Evolutionary conservation across 2,113 vertebrate genomes (phyloP), one percentile per base, ranked within the genome.

Genomic region (Natator depressus): DNA sequence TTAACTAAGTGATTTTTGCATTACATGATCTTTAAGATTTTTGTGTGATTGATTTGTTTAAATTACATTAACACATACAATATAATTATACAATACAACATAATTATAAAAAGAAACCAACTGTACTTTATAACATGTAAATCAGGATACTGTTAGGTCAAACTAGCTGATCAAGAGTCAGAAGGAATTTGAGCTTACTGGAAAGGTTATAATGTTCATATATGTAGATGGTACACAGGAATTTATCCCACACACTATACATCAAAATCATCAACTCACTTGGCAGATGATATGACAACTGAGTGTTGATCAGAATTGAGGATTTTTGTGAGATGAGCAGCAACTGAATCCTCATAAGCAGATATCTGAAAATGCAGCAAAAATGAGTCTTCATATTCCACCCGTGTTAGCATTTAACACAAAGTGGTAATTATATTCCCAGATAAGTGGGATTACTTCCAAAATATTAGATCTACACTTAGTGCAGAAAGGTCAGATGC

Each of bases 221-320:
- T 78, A 47, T 17, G 50, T n/a, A 80, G 53, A 91, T 19, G 82
- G 57, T 79, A 87, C 46, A 84, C 57, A 62, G 19, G 49, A 19
- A 85, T 91, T 95, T 87, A 87, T 93, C 46, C 55, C 75, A 51
- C 50, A 93, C 19, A 65, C 82, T 2, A 8, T 20, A 84, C 27
- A n/a, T 79, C 65, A 87, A 90, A 91, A 0, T 17, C 27, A 88
- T 76, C 8, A 35, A 98, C 99, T 98, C 96, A 99, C 99, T 99
- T 99, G 97, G 99, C 99, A 89, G 99, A 99, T 50, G 99, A 99
- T 98, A 99, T 98, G 97, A 99, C 98, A 96, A 99, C 99, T 1
- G 99, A 99, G 94, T 99, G 98, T 96, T 99, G 99, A 98, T 99
- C 99, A 31, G 99, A 99, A 98, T 99, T 99, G 80, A 99, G 99